Conservation (phyloP, 2,113 vertebrate genomes). For the Turnix velox region DNA sequence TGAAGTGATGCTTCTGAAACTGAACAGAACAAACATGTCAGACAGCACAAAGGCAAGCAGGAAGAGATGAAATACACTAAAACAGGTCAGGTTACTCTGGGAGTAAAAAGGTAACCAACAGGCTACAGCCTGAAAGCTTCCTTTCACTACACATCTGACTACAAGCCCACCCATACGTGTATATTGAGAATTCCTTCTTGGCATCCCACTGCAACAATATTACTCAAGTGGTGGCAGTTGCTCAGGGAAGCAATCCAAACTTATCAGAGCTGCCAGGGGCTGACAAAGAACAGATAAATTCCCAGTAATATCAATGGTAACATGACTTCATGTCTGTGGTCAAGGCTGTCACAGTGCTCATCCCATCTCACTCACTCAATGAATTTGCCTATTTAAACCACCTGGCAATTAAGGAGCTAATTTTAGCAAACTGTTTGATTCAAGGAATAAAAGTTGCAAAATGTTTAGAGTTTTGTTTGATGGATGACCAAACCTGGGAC, state of each 20-base stretch:
- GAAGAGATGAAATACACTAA: background rate
- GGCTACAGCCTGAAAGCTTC: background rate
- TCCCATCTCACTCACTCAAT: background rate
- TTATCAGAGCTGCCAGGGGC: background rate
- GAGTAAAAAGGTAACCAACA: background rate
- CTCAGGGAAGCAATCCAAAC: background rate
- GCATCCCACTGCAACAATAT: background rate
- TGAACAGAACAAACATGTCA: constrained; percentile 57
- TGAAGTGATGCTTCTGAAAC: constrained; percentile 84
- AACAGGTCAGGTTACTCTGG: background rate
- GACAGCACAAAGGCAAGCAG: background rate
- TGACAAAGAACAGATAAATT: background rate
- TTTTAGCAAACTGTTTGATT: background rate
- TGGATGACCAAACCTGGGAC: background rate
- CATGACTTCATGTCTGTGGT: background rate
- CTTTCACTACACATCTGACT: no score
- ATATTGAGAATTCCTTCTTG: background rate
- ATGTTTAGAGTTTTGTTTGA: background rate
- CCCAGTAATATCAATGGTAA: background rate
- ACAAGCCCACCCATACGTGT: rapidly evolving
- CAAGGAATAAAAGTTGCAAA: background rate
- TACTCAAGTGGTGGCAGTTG: background rate
- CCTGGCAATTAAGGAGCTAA: background rate
- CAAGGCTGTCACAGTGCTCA: background rate
- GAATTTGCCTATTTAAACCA: background rate